Base-by-base conservation (phyloP, 2,888 invertebrate genomes). In the Cinara cedri region DNA sequence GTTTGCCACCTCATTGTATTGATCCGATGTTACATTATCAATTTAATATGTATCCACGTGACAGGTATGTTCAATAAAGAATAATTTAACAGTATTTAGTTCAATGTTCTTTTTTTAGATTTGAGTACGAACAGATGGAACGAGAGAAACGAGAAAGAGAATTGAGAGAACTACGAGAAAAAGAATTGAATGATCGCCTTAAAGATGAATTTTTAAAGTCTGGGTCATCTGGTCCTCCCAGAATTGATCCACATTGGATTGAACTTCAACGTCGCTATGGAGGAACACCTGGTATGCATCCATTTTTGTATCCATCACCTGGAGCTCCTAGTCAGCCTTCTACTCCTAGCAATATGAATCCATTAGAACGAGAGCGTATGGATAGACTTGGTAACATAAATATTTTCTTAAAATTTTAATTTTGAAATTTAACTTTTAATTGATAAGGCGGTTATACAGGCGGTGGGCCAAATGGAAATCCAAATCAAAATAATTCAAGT, bases 191-290 rank as follows among this genome's bases (percentile, higher is more conserved):
- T 85, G 94, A 94, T 84, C 88, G 95, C 82, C 88, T 96, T 82
- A 95, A 96, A 87, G 96, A 96, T 85, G 97, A 95, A 86, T 89
- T 95, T 82, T 87, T 93, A 87, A 93, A 97, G 87, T 90, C 89
- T 86, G 84, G 83, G 19, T 89, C 90, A 71, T 88, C 91, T 81
- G 88, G 85, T 82, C 84, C 84, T 19, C 84, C 84, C 80, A 84
- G 85, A 19, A 82, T 85, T 21, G 85, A 85, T 83, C 87, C 88
- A 21, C 88, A 90, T 84, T 90, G 96, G 96, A 87, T 97, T 83
- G 97, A 97, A 85, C 91, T 97, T 86, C 97, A 97, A 85, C 88
- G 95, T 85, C 89, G 93, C 85, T 92, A 90, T 83, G 86, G 86
- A 2, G 16, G 89, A 88, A 70, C 88, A 3, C 87, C 86, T 80